Conservation (phyloP, 2,113 vertebrate genomes). For the Gracilinanus agilis region DNA sequence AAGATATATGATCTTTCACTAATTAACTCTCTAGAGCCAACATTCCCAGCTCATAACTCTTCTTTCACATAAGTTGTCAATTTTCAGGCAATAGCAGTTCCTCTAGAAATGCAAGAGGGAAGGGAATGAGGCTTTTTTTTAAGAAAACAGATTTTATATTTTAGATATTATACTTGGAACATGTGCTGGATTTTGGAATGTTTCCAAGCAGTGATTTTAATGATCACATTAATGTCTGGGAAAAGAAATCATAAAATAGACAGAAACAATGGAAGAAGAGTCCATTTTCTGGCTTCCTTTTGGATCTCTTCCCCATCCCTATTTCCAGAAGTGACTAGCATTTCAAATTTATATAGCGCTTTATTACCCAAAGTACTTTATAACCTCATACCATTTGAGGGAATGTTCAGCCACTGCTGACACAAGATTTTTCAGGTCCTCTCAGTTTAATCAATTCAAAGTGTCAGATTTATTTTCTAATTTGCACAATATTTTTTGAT, state of each 20-base stretch:
- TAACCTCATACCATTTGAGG: neutral
- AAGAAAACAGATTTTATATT: neutral
- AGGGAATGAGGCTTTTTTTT: neutral
- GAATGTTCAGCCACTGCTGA: neutral
- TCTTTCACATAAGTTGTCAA: neutral
- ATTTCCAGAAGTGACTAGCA: neutral
- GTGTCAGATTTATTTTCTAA: constrained; percentile 24
- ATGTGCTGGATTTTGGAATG: neutral
- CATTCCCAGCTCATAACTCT: neutral
- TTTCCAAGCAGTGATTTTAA: neutral
- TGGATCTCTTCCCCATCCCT: neutral
- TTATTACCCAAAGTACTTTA: neutral
- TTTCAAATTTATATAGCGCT: neutral
- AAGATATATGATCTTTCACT: neutral
- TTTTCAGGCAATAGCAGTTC: neutral
- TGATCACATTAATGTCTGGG: neutral
- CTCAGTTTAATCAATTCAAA: constrained; percentile 13
- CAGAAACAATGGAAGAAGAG: neutral
- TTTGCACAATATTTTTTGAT: neutral
- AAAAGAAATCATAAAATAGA: too few relatives aligned
- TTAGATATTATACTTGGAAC: neutral
- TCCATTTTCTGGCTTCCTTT: neutral
- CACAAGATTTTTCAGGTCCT: neutral
- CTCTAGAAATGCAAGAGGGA: neutral
- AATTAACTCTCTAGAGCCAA: neutral